Conservation (phyloP, 1,140 invertebrate genomes). For the Scaptomyza montana region DNA sequence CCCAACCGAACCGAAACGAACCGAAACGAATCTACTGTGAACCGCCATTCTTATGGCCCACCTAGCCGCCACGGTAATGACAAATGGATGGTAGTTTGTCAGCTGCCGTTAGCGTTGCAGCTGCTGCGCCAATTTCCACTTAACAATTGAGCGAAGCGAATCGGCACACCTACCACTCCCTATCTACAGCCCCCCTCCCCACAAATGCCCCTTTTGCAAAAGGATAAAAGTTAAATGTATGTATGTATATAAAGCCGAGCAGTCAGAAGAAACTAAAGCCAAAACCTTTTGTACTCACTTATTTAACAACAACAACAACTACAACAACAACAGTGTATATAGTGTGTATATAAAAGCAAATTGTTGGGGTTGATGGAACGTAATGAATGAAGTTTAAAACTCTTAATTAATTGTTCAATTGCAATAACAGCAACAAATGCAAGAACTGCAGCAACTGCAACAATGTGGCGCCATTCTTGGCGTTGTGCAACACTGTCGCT, state of each 20-base stretch:
- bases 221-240: not conserved
- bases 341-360: not conserved
- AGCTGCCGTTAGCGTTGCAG: constrained; percentile 36
- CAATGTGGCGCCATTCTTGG: constrained; percentile 33
- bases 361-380: constrained; percentile 40
- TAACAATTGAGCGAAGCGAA: constrained; percentile 38
- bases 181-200: not conserved
- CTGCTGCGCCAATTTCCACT: constrained; percentile 51
- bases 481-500: constrained; percentile 10
- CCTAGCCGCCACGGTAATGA: constrained; percentile 47
- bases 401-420: constrained; percentile 81
- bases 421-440: constrained; percentile 14
- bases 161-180: not conserved
- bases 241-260: not conserved
- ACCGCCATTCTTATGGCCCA: too few relatives aligned
- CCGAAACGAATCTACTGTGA: too few relatives aligned
- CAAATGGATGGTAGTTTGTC: constrained; percentile 76
- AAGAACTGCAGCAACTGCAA: constrained; percentile 16
- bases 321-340: too few relatives aligned
- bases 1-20: too few relatives aligned
- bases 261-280: constrained; percentile 6
- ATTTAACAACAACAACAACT: not conserved
- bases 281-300: not conserved
- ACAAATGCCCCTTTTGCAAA: not conserved
- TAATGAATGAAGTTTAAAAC: constrained; percentile 78